Conservation (phyloP, 2,797 vertebrate genomes). For the Alosa sapidissima region DNA sequence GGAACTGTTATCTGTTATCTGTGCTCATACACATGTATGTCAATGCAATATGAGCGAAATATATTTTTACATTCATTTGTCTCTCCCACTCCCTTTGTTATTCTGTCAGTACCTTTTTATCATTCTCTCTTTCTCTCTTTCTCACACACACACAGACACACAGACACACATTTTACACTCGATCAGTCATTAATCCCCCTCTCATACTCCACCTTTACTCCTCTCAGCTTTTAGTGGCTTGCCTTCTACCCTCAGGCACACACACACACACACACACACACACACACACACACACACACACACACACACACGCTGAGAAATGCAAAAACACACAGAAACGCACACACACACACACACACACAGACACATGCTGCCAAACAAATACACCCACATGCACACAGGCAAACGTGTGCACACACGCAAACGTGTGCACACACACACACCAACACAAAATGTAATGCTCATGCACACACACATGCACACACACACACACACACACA, state of each 20-base stretch:
- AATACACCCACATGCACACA: constrained; percentile 72
- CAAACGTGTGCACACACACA: constrained; percentile 50
- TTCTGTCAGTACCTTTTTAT: no score
- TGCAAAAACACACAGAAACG: neutral
- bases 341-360: constrained; percentile 25
- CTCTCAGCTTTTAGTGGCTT: neutral
- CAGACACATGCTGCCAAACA: constrained; percentile 59
- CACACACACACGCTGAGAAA: neutral
- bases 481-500: neutral
- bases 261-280: constrained; percentile 7
- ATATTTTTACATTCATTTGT: neutral
- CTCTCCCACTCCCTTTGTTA: neutral
- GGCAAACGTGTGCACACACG: constrained; percentile 47
- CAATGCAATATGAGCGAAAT: neutral
- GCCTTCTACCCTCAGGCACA: neutral
- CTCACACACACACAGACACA: neutral
- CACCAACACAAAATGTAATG: neutral
- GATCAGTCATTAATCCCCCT: constrained; percentile 34
- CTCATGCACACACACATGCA: neutral
- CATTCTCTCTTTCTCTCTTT: neutral
- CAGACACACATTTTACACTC: neutral
- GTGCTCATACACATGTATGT: neutral
- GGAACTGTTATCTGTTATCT: neutral
- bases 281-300: constrained; percentile 11
- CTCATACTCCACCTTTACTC: constrained; percentile 27